Base-by-base conservation (phyloP, 2,113 vertebrate species). In the Poeciliopsis occidentalis region DNA sequence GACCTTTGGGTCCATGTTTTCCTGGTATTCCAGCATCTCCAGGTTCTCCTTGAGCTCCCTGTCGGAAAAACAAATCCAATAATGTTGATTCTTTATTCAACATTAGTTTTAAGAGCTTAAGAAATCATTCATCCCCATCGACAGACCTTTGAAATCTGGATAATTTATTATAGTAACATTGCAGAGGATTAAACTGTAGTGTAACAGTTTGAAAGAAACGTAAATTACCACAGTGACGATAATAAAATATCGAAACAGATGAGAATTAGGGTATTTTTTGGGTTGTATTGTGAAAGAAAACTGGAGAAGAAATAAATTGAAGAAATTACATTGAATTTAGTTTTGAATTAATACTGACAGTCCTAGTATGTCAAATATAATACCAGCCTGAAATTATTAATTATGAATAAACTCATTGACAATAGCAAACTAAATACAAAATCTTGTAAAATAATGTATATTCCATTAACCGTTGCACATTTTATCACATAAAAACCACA, bases 11-110 rank as follows among this genome's bases (percentile, higher is more conserved):
- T 67, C 94, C 95, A 11, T 26, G 90, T 64, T 90, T 91, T 24
- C 94, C 95, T 1, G 87, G 91, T 26, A 89, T 57, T 26, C 93
- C 95, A 11, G 93, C 73, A 51, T 95, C 94, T 39, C 95, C 94
- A 17, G 29, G 89, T 7, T 87, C 91, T 82, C 95, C 95, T 69
- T n/a, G 73, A 22, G 73, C 26, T 54, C 95, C 94, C 95, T 96
- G 82, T 67, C 64, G 51, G 34, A 78, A 62, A 26, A 41, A 6
- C 69, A 3, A 5, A 26, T 11, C 0, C 39, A 65, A 71, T 19
- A 64, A 11, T 10, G 3, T 67, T 60, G 29, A 0, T 1, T 61
- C 27, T 47, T 24, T n/a, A 41, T 3, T 62, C 57, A 39, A 31
- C 29, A 57, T 57, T 8, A 34, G 1, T 37, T 64, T 64, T 64